A percentile compares a stretch with the other conserved stretches of the same genome.
These are phyloP conservation scores for Caenorhabditis japonica DNA, from an alignment of 2,888 invertebrate species.

Conservation along the genomic window DNA sequence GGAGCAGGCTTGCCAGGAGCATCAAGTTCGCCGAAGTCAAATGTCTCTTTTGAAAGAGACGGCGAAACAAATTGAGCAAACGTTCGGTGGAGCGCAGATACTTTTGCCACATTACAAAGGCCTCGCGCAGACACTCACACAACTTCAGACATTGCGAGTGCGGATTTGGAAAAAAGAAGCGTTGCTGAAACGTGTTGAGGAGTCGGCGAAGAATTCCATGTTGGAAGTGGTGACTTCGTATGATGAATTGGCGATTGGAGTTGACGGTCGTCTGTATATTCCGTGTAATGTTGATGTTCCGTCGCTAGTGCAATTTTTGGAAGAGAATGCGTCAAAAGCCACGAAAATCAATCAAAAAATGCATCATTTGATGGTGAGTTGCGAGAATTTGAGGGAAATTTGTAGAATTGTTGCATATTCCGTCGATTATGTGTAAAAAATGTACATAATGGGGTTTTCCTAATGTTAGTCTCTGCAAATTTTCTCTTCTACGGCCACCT, in stretches of 20 bases:
- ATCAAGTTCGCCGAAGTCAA: slow-evolving; percentile 65
- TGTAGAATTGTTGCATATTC: too few relatives aligned
- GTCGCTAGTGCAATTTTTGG: slow-evolving; percentile 66
- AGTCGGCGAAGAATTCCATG: slow-evolving; percentile 51
- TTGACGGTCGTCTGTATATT: slow-evolving; percentile 69
- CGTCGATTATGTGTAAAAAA: too few relatives aligned
- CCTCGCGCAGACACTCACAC: slow-evolving; percentile 61
- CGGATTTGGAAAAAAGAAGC: slow-evolving; percentile 54
- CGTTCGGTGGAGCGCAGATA: slow-evolving; percentile 68
- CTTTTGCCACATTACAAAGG: slow-evolving; percentile 55
- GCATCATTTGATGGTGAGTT: slow-evolving; percentile 50
- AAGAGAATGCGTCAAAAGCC: slow-evolving; percentile 52
- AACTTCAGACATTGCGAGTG: slow-evolving; percentile 54
- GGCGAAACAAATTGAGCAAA: slow-evolving; percentile 58
- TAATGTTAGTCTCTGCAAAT: background rate
- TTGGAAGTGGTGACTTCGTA: slow-evolving; percentile 67
- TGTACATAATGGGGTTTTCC: background rate
- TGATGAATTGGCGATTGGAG: slow-evolving; percentile 67
- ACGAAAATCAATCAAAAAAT: slow-evolving; percentile 52
- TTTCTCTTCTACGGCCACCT: background rate
- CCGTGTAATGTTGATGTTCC: slow-evolving; percentile 75
- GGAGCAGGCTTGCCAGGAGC: slow-evolving; percentile 65
- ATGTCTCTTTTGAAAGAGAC: slow-evolving; percentile 59
- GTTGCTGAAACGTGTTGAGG: slow-evolving; percentile 36
- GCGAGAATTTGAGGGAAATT: too few relatives aligned